Conservation (phyloP, 2,888 invertebrate genomes). For the Parochlus steinenii region DNA sequence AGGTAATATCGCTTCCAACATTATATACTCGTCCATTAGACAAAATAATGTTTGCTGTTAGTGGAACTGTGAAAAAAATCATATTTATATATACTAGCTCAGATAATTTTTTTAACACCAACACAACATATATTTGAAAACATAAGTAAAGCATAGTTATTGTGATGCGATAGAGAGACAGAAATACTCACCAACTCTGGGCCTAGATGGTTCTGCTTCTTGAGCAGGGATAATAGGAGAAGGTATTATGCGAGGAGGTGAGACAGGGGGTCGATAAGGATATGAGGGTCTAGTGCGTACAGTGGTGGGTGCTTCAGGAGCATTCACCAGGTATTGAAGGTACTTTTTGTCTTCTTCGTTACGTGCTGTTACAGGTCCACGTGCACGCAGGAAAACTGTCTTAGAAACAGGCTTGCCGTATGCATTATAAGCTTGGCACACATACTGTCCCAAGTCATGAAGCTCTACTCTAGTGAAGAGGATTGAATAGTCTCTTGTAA, state of each 20-base stretch:
- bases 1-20: slow-evolving; percentile 47
- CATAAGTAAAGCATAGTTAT: slow-evolving; percentile 3
- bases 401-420: slow-evolving; percentile 58
- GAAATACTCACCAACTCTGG: slow-evolving; percentile 16
- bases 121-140: slow-evolving; percentile 10
- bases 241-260: slow-evolving; percentile 19
- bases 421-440: slow-evolving; percentile 81
- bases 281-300: slow-evolving; percentile 26
- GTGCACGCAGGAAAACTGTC: slow-evolving; percentile 53
- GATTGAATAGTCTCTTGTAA: slow-evolving; percentile 55
- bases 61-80: slow-evolving; percentile 36
- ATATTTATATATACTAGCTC: not conserved
- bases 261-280: slow-evolving; percentile 28
- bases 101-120: not conserved
- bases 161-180: slow-evolving; percentile 14
- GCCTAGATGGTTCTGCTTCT: slow-evolving; percentile 14
- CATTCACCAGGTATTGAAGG: slow-evolving; percentile 41
- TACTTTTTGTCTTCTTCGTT: slow-evolving; percentile 39
- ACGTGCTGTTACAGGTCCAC: slow-evolving; percentile 46
- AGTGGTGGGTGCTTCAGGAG: slow-evolving; percentile 29
- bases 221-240: slow-evolving; percentile 8
- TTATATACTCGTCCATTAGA: slow-evolving; percentile 33
- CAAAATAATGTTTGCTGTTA: slow-evolving; percentile 43
- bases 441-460: slow-evolving; percentile 67
- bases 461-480: slow-evolving; percentile 52